Percentiles rank a stretch among this genome's conserved stretches.
Conservation (phyloP, 2,888 invertebrate species). For the Rotaria magnacalcarata region DNA sequence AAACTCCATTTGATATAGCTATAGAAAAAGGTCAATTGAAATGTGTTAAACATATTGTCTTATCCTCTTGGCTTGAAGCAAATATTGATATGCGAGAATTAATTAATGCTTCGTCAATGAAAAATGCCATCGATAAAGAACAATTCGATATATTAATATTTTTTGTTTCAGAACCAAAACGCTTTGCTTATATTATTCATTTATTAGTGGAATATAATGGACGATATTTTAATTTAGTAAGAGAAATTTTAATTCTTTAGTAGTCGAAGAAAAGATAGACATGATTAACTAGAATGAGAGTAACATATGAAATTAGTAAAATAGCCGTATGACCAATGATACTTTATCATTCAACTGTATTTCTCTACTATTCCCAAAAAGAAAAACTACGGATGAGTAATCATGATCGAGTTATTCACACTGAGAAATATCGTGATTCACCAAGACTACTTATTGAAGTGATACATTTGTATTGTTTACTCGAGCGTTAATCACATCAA, state of each 20-base stretch:
- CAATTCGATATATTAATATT: slow-evolving; percentile 10
- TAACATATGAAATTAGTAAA: too few relatives aligned
- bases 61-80: not conserved
- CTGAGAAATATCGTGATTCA: not conserved
- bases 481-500: too few relatives aligned
- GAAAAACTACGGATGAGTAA: too few relatives aligned
- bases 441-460: too few relatives aligned
- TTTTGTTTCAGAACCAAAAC: not conserved
- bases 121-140: slow-evolving; percentile 8
- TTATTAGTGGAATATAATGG: not conserved
- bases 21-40: slow-evolving; percentile 15
- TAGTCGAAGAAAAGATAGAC: too few relatives aligned
- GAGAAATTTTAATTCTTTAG: too few relatives aligned
- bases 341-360: too few relatives aligned
- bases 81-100: slow-evolving; percentile 24
- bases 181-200: not conserved
- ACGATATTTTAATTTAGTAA: slow-evolving; percentile 8
- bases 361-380: too few relatives aligned
- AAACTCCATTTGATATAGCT: slow-evolving; percentile 25
- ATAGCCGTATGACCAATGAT: too few relatives aligned
- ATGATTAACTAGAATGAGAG: too few relatives aligned
- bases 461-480: too few relatives aligned
- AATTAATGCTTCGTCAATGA: not conserved
- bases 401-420: too few relatives aligned
- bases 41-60: slow-evolving; percentile 14